These are phyloP conservation scores for Theonella swinhoei DNA, from an alignment of 37 sponge, comb jelly and placozoan genomes.

Conservation along the genomic window DNA sequence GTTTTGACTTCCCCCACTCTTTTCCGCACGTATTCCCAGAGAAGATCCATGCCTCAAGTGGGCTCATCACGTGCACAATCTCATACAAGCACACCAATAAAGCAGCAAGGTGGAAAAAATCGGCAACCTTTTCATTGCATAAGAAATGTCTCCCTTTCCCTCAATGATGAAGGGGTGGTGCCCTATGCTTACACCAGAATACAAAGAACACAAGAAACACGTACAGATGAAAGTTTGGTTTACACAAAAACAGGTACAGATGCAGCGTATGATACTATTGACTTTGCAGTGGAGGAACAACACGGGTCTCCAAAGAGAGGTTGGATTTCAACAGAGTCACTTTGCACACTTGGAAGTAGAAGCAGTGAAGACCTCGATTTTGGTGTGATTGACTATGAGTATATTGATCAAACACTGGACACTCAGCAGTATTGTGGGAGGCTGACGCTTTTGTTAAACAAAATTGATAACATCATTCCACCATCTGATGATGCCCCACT, in stretches of 20 bases:
- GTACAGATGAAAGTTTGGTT: no score
- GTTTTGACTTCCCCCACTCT: slow-evolving; percentile 22
- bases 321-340: neutral
- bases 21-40: neutral
- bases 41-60: no score
- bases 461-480: neutral
- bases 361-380: neutral
- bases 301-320: no score
- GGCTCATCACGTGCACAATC: no score
- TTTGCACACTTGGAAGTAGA: neutral
- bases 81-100: no score
- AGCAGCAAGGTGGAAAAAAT: neutral
- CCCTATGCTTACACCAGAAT: neutral
- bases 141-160: no score
- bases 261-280: neutral
- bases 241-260: no score
- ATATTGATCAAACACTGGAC: neutral
- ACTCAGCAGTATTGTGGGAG: neutral
- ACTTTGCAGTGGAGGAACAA: no score
- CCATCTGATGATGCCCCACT: neutral
- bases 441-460: neutral
- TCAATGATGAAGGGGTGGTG: neutral
- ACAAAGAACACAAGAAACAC: neutral
- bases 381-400: neutral
- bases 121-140: slow-evolving; percentile 3